Conservation (phyloP, 2,797 vertebrate species). For the Hemitrygon akajei region DNA sequence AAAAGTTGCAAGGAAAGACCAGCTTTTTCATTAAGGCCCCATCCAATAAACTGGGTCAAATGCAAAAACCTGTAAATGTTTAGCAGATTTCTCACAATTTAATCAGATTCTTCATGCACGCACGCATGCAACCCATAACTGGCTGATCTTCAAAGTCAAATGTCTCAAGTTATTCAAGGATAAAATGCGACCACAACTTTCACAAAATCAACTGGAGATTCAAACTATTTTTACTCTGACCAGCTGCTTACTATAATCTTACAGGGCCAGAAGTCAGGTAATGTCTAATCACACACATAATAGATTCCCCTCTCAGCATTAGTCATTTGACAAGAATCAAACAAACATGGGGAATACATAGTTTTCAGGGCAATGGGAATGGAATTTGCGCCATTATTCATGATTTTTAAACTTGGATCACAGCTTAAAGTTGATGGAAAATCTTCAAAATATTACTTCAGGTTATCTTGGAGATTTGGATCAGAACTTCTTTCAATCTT, state of each 20-base stretch:
- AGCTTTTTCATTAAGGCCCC: neutral
- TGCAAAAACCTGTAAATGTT: neutral
- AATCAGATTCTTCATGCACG: neutral
- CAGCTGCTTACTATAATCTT: neutral
- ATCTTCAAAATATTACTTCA: neutral
- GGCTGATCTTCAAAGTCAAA: neutral
- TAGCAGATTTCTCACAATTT: neutral
- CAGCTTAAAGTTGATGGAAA: neutral
- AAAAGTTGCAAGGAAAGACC: neutral
- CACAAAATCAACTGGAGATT: neutral
- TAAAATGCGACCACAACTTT: neutral
- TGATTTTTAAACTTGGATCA: neutral
- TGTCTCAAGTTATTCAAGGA: neutral
- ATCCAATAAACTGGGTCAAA: neutral
- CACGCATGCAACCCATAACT: neutral
- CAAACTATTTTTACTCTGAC: neutral
- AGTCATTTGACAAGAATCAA: neutral
- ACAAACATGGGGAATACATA: neutral
- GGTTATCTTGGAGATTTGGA: neutral
- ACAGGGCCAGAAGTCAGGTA: neutral
- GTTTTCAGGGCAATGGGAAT: neutral
- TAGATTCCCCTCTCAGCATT: neutral
- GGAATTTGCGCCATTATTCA: neutral
- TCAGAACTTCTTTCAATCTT: neutral
- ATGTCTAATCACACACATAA: no score